Evolutionary conservation across 2,888 invertebrate species (phyloP).

Genomic region (Caenorhabditis macrosperma): DNA sequence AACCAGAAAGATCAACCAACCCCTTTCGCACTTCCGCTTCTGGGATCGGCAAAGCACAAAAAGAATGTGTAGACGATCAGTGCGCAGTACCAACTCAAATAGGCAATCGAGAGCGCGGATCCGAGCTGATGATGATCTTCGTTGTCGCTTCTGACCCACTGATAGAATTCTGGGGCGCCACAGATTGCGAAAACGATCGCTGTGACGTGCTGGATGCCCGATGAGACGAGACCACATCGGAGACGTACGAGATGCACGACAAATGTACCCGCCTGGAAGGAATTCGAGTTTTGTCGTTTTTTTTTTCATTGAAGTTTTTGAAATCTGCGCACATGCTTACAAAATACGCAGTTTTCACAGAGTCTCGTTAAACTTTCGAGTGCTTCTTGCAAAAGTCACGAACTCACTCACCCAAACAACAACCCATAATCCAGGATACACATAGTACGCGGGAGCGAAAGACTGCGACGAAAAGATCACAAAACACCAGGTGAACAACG

Average conservation of each 20-base stretch:
- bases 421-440: slow-evolving; percentile 73
- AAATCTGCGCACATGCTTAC: neutral
- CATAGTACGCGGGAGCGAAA: slow-evolving; percentile 62
- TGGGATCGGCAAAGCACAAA: slow-evolving; percentile 73
- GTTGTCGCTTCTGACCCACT: slow-evolving; percentile 64
- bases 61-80: slow-evolving; percentile 66
- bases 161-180: slow-evolving; percentile 83
- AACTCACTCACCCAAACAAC: slow-evolving; percentile 69
- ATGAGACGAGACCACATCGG: slow-evolving; percentile 90
- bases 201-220: slow-evolving; percentile 92
- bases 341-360: too few relatives aligned
- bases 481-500: slow-evolving; percentile 53
- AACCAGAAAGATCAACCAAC: slow-evolving; percentile 1
- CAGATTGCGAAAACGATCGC: slow-evolving; percentile 88
- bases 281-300: neutral
- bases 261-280: slow-evolving; percentile 66
- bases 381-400: too few relatives aligned
- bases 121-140: neutral
- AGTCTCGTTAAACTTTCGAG: neutral
- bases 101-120: slow-evolving; percentile 58
- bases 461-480: slow-evolving; percentile 47
- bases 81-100: slow-evolving; percentile 67
- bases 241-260: slow-evolving; percentile 87
- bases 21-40: slow-evolving; percentile 40
- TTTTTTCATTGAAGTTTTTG: neutral